Evolutionary conservation across 2,888 invertebrate genomes (phyloP), one percentile per base, ranked within the genome.

Genomic region (Habrosyne pyritoides): DNA sequence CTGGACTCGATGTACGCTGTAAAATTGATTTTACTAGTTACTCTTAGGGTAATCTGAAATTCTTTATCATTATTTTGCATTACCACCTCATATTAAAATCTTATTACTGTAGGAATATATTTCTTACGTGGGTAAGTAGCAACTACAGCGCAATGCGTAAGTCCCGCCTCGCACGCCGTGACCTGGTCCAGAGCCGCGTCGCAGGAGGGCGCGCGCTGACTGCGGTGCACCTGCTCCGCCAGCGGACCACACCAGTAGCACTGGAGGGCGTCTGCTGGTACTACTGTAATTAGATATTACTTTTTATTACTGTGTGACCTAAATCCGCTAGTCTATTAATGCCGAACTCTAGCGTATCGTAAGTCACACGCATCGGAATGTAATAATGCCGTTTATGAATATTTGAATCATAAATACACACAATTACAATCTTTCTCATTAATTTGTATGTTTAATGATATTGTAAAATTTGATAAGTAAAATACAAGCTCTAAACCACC

Each of bases 241-340:
- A 91, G 82, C 0, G 92, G 91, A 0, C 92, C 92, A 67, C 92
- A 92, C 92, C 91, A 91, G 78, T 86, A 86, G 71, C 92, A 92
- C 46, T 79, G 78, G 0, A 81, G 81, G 12, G 56, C 56, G 10
- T 79, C 72, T 3, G 70, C 81, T 1, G 70, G 69, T 8, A 55
- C 61, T 30, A 70, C 59, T n/a, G 21, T 10, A 33, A n/a, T 12
- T n/a, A 28, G 8, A 30, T 33, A 10, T 21, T 51, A 21, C 8
- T 21, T n/a, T n/a, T n/a, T n/a, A n/a, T n/a, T n/a, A n/a, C n/a
- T n/a, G n/a, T n/a, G n/a, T n/a, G n/a, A n/a, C n/a, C n/a, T n/a
- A n/a, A n/a, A n/a, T n/a, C n/a, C n/a, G n/a, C n/a, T n/a, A n/a
- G n/a, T n/a, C n/a, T n/a, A n/a, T n/a, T n/a, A n/a, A n/a, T n/a